Conservation (phyloP, 2,113 vertebrate species). For the Progne subis region DNA sequence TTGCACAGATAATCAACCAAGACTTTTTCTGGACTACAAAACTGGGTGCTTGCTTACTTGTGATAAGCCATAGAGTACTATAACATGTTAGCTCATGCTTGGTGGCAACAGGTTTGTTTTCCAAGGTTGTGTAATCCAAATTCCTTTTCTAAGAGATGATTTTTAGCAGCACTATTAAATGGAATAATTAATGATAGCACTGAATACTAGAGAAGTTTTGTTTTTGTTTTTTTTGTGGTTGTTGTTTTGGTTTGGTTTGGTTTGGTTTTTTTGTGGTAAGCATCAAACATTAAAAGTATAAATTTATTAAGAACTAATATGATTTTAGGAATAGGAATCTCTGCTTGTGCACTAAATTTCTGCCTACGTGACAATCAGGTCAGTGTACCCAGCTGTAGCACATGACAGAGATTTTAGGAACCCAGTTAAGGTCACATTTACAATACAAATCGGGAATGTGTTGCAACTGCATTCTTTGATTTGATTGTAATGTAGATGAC, state of each 20-base stretch:
- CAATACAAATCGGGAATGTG: constrained; percentile 46
- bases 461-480: constrained; percentile 65
- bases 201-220: neutral
- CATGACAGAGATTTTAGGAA: constrained; percentile 52
- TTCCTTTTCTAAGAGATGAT: constrained; percentile 77
- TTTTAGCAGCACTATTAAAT: constrained; percentile 59
- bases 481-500: constrained; percentile 68
- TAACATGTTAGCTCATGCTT: constrained; percentile 77
- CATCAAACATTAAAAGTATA: neutral
- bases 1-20: constrained; percentile 50
- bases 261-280: neutral
- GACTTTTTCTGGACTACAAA: constrained; percentile 22
- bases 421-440: constrained; percentile 59
- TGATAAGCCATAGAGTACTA: constrained; percentile 48
- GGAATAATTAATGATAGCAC: constrained; percentile 41
- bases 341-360: neutral
- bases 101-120: constrained; percentile 76
- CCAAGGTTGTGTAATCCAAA: constrained; percentile 78
- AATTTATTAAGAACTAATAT: neutral
- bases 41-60: constrained; percentile 63
- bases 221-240: neutral
- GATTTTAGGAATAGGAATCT: neutral
- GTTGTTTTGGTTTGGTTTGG: neutral
- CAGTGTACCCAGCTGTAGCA: constrained; percentile 11
- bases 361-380: neutral